These are phyloP conservation scores for Oligia fasciuncula DNA, from an alignment of 2,888 invertebrate genomes.

Conservation along the genomic window DNA sequence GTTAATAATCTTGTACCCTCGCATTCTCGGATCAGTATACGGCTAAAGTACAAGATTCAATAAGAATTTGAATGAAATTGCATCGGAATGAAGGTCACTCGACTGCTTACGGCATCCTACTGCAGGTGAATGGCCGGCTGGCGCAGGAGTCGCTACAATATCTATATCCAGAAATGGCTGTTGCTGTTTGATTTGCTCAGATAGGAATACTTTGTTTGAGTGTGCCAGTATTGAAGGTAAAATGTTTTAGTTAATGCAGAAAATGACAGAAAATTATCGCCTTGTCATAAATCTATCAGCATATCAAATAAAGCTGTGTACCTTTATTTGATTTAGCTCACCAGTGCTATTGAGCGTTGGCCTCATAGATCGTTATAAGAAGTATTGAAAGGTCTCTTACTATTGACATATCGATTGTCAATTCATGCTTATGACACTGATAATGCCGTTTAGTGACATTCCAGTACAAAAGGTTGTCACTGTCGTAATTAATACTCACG, in stretches of 20 bases:
- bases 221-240: background rate
- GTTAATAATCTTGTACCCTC: conserved; percentile 18
- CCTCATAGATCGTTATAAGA: background rate
- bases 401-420: background rate
- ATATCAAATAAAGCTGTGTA: background rate
- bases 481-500: background rate
- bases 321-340: background rate
- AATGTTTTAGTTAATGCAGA: background rate
- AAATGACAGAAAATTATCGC: background rate
- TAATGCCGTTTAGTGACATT: background rate
- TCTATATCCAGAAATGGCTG: conserved; percentile 56
- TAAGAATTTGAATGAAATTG: conserved; percentile 63
- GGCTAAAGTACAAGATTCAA: conserved; percentile 50
- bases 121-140: conserved; percentile 68
- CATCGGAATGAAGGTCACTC: conserved; percentile 67
- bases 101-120: conserved; percentile 67
- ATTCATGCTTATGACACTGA: background rate
- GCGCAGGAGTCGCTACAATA: conserved; percentile 60
- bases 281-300: background rate
- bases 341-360: background rate
- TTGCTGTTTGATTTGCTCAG: conserved; percentile 47
- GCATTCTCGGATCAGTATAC: conserved; percentile 40
- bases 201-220: conserved; percentile 30
- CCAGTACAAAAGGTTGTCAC: background rate
- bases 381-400: background rate